Base-by-base conservation (phyloP, 2,888 invertebrate species). In the Enchytraeus crypticus region DNA sequence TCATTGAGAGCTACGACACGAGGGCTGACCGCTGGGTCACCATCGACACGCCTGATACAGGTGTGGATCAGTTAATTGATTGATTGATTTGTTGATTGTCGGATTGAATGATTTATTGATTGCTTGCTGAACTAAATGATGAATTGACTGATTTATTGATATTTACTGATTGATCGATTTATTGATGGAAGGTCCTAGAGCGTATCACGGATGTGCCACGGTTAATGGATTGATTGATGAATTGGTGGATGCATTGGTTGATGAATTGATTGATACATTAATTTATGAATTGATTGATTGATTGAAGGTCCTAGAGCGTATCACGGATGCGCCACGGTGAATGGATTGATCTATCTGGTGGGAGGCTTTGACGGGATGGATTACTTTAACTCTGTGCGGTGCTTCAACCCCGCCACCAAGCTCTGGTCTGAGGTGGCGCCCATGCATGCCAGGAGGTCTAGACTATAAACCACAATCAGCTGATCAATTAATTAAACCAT, bases 321-420 rank as follows among this genome's bases (percentile, higher is more conserved):
- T 77, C 93, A 93, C 74, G 92, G 92, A n/a, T 89, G 90, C 0
- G 90, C 89, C 0, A 89, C 92, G 0, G 84, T 93, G 0, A 89
- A 88, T 0, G 85, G 84, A 69, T 86, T 87, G 72, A 89, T 95
- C 66, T 92, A 88, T 79, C 87, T 91, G 3, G 88, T 93, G 67
- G 93, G 95, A 0, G 93, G 93, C 3, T 93, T 92, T 74, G 90
- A 93, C 73, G 92, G 92, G n/a, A 84, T 85, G 80, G 87, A 88
- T 71, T 89, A 89, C 74, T 90, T 90, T 76, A 90, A 89, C 80
- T 88, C 88, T 5, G 89, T 89, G 70, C 84, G 90, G 8, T 88
- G 89, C 70, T 93, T 92, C 78, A 87, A 92, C 74, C 90, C 91
- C 0, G 87, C 88, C 2, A 84, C 83, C 1, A 92, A 90, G 79